Percentiles rank a stretch among this genome's conserved stretches.
Evolutionary conservation across 2,888 invertebrate genomes (phyloP).

Genomic region (Tortrix viridana): DNA sequence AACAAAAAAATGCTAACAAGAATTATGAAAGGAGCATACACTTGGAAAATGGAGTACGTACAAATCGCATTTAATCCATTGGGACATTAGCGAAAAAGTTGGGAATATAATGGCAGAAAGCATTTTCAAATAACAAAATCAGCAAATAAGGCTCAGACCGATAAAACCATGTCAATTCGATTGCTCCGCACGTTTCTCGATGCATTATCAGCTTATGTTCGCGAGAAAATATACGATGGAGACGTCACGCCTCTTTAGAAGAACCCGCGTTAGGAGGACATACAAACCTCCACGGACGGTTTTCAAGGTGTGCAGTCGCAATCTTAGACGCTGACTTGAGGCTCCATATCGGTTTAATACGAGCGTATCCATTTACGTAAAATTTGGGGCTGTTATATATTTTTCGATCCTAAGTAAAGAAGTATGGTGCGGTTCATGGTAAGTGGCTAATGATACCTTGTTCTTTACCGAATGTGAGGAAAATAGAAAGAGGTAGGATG

Average conservation of each 20-base stretch:
- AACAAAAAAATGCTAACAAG: too few relatives aligned
- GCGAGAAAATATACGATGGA: constrained; percentile 34
- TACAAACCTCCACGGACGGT: constrained; percentile 13
- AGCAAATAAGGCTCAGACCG: constrained; percentile 31
- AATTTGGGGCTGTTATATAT: too few relatives aligned
- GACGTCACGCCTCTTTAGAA: constrained; percentile 37
- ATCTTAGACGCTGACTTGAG: constrained; percentile 4
- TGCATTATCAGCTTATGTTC: constrained; percentile 39
- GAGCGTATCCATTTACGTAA: too few relatives aligned
- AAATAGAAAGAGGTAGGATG: too few relatives aligned
- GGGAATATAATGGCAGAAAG: constrained; percentile 7
- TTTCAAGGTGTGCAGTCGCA: constrained; percentile 11
- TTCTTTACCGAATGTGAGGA: too few relatives aligned
- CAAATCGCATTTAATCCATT: background rate
- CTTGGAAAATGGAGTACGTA: background rate
- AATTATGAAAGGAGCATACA: too few relatives aligned
- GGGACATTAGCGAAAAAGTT: background rate
- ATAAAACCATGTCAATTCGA: constrained; percentile 37
- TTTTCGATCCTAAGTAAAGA: too few relatives aligned
- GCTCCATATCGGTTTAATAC: background rate
- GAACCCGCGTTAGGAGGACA: constrained; percentile 27
- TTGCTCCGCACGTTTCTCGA: constrained; percentile 37
- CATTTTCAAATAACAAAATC: constrained; percentile 34
- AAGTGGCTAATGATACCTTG: too few relatives aligned
- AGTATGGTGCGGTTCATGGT: too few relatives aligned